Evolutionary conservation across 2,113 vertebrate genomes (phyloP).

Genomic region (Todiramphus saurophagus): DNA sequence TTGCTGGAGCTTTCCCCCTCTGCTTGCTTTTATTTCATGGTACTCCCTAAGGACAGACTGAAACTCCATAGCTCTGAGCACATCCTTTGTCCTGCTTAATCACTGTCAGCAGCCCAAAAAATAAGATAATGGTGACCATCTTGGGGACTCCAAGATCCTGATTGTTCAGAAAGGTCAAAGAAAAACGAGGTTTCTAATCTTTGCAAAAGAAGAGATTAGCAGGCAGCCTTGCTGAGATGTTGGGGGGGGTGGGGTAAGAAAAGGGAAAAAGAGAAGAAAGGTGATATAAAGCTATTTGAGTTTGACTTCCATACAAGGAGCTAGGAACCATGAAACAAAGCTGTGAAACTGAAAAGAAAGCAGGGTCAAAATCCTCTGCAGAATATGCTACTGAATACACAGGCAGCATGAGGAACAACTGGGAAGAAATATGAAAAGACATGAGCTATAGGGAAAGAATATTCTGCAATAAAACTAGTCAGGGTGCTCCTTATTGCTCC

Average conservation of each 20-base stretch:
- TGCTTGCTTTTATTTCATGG: conserved; percentile 28
- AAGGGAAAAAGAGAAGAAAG: not conserved
- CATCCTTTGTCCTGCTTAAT: conserved; percentile 53
- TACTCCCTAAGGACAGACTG: conserved; percentile 4
- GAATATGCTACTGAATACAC: not conserved
- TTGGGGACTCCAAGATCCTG: conserved; percentile 23
- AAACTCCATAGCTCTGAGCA: not conserved
- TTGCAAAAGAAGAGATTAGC: conserved; percentile 48
- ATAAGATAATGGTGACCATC: conserved; percentile 43
- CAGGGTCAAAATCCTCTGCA: not conserved
- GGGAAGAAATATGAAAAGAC: not conserved
- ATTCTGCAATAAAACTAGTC: not conserved
- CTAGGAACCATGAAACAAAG: not conserved
- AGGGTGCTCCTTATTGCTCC: not conserved
- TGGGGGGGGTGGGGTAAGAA: not conserved
- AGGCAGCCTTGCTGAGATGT: conserved; percentile 4
- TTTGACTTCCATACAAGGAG: not conserved
- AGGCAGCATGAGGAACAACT: not conserved
- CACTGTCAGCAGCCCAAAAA: conserved; percentile 39
- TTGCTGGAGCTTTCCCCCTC: not conserved
- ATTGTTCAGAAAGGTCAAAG: conserved; percentile 65
- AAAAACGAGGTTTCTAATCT: conserved; percentile 50
- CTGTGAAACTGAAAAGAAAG: not conserved
- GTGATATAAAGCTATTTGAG: not conserved
- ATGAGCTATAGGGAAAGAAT: not conserved